A percentile compares a stretch with the other conserved stretches of the same genome.
Conservation (phyloP, 2,888 invertebrate genomes). For the Trachelus stipa region DNA sequence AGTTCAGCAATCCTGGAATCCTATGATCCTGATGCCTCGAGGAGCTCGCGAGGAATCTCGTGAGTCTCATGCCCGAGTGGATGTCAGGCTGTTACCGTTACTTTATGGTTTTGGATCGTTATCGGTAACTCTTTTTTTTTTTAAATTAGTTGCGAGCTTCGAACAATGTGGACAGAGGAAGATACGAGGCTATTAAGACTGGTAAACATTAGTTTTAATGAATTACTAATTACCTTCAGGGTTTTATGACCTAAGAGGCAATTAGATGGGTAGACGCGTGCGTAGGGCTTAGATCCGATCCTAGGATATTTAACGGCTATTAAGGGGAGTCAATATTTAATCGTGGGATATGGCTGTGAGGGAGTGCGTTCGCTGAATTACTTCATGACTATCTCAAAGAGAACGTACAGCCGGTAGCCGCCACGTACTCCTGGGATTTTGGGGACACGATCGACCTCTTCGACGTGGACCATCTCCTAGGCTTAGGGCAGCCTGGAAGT, state of each 20-base stretch:
- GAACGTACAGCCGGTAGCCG: not conserved
- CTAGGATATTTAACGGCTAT: conserved; percentile 2
- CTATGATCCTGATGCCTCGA: not conserved
- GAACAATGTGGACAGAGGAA: not conserved
- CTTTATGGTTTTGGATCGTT: not conserved
- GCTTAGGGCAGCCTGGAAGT: too few species aligned
- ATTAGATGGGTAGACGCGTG: not conserved
- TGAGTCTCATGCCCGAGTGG: too few species aligned
- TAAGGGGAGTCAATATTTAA: conserved; percentile 4
- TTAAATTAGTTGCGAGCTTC: not conserved
- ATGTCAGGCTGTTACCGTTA: not conserved
- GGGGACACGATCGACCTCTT: not conserved
- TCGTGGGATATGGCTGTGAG: not conserved
- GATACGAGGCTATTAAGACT: not conserved
- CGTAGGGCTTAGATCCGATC: not conserved
- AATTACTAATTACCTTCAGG: not conserved
- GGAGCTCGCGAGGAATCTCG: not conserved
- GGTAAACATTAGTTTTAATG: not conserved
- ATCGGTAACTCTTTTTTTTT: not conserved
- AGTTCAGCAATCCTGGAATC: not conserved
- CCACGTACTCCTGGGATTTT: not conserved
- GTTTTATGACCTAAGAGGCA: not conserved
- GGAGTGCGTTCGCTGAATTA: not conserved
- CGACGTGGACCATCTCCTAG: not conserved
- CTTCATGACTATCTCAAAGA: not conserved